Conservation (phyloP, 2,797 vertebrate genomes). For the Astyanax mexicanus region DNA sequence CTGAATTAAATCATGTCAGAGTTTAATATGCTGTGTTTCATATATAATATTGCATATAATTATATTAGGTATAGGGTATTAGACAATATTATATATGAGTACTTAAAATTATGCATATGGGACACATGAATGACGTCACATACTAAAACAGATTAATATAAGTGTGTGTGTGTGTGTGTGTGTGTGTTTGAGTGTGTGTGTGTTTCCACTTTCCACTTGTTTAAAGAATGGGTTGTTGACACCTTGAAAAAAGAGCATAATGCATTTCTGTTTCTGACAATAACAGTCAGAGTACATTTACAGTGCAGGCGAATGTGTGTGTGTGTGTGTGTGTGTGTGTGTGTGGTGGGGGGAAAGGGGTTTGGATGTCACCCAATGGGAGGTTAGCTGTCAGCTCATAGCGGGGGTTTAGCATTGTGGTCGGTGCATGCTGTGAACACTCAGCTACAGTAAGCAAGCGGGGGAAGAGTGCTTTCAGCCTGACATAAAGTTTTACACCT, state of each 20-base stretch:
- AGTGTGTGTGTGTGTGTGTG: neutral
- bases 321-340: too few relatives aligned
- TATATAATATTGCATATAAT: too few relatives aligned
- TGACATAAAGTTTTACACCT: slow-evolving; percentile 20
- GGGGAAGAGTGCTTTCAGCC: slow-evolving; percentile 1
- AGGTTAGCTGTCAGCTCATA: slow-evolving; percentile 44
- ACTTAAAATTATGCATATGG: neutral
- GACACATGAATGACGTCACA: neutral
- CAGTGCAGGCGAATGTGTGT: neutral
- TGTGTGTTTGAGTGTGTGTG: neutral
- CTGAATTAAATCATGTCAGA: too few relatives aligned
- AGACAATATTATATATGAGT: too few relatives aligned
- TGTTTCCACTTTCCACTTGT: slow-evolving; percentile 28
- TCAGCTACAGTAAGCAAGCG: slow-evolving; percentile 18
- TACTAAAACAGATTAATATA: neutral
- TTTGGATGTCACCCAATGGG: slow-evolving; percentile 54
- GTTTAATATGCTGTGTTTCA: too few relatives aligned
- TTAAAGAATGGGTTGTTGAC: slow-evolving; percentile 36
- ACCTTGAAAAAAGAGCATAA: slow-evolving; percentile 40
- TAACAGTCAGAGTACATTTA: slow-evolving; percentile 46
- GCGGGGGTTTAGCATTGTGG: slow-evolving; percentile 21
- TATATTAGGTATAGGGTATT: too few relatives aligned
- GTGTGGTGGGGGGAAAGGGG: too few relatives aligned
- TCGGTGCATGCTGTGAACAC: slow-evolving; percentile 37
- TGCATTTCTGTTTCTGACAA: slow-evolving; percentile 44